A percentile compares a stretch with the other conserved stretches of the same genome.
Evolutionary conservation across 1,140 invertebrate species (phyloP).

Genomic region (Antheraea pernyi): DNA sequence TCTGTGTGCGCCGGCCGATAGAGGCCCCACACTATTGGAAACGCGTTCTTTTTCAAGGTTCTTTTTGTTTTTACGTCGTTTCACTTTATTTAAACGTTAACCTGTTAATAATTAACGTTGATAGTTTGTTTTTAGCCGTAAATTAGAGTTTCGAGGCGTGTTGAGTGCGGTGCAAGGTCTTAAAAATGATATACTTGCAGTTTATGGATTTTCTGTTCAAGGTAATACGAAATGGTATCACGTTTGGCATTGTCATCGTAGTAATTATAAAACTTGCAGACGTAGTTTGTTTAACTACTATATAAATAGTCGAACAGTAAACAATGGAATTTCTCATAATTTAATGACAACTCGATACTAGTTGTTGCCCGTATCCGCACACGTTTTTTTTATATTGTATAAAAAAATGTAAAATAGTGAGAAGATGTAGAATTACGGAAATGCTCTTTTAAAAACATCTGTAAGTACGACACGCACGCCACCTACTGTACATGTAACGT

Average conservation of each 20-base stretch:
- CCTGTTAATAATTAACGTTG: conserved; percentile 12
- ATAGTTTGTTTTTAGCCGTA: conserved; percentile 6
- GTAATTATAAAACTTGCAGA: neutral
- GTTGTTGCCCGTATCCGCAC: too few species aligned
- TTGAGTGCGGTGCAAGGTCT: neutral
- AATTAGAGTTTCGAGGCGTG: neutral
- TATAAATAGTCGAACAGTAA: too few species aligned
- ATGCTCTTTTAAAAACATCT: too few species aligned
- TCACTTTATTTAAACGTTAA: conserved; percentile 12
- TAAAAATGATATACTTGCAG: neutral
- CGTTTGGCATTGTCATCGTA: neutral
- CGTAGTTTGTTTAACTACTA: neutral
- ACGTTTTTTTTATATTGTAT: too few species aligned
- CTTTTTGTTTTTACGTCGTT: conserved; percentile 13
- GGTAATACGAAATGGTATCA: neutral
- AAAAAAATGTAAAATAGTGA: too few species aligned
- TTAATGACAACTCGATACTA: too few species aligned
- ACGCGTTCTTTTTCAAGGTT: conserved; percentile 10
- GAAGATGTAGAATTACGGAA: too few species aligned
- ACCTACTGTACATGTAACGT: too few species aligned
- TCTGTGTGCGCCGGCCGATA: neutral
- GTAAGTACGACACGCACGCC: too few species aligned
- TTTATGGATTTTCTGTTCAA: neutral
- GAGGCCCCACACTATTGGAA: conserved; percentile 7
- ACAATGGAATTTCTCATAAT: too few species aligned